These are phyloP conservation scores for Drosophila mayri DNA, from an alignment of 1,140 invertebrate species.

Conservation along the genomic window DNA sequence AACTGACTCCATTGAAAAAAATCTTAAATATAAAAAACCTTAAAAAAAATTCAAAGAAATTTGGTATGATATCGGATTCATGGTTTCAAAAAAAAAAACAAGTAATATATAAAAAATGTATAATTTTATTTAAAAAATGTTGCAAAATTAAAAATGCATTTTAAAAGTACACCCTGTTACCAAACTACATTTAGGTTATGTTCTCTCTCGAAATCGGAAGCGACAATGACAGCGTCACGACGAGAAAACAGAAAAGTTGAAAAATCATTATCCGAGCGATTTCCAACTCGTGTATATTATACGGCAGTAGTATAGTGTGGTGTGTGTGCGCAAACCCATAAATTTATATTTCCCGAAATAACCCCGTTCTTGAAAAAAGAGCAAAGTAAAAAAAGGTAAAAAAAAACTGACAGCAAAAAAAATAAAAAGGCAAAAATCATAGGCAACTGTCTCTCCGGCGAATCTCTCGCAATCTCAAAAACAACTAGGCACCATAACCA, in stretches of 20 bases:
- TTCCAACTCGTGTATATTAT: slow-evolving; percentile 16
- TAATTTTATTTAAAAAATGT: too few species aligned
- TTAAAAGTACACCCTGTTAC: background rate
- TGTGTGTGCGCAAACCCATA: slow-evolving; percentile 27
- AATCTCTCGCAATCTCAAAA: slow-evolving; percentile 62
- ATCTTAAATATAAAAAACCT: too few species aligned
- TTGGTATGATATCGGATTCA: too few species aligned
- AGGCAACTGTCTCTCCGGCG: slow-evolving; percentile 50
- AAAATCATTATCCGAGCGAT: slow-evolving; percentile 46
- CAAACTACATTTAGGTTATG: too few species aligned
- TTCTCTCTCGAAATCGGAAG: slow-evolving; percentile 2
- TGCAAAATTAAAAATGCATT: background rate
- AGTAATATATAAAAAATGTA: too few species aligned
- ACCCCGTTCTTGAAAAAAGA: slow-evolving; percentile 47
- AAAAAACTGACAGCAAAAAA: slow-evolving; percentile 27
- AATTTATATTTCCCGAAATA: slow-evolving; percentile 39
- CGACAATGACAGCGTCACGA: background rate
- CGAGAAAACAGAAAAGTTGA: slow-evolving; percentile 20
- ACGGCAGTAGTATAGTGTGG: slow-evolving; percentile 11
- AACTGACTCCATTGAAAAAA: too few species aligned
- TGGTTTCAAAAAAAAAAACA: too few species aligned
- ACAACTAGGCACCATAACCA: slow-evolving; percentile 59
- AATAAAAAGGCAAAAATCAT: slow-evolving; percentile 37
- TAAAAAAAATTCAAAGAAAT: too few species aligned
- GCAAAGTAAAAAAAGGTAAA: slow-evolving; percentile 30